A percentile compares a stretch with the other conserved stretches of the same genome.
phyloP scores from a whole-genome alignment of 2,888 invertebrate genomes.

The Epinotia demarniana region DNA sequence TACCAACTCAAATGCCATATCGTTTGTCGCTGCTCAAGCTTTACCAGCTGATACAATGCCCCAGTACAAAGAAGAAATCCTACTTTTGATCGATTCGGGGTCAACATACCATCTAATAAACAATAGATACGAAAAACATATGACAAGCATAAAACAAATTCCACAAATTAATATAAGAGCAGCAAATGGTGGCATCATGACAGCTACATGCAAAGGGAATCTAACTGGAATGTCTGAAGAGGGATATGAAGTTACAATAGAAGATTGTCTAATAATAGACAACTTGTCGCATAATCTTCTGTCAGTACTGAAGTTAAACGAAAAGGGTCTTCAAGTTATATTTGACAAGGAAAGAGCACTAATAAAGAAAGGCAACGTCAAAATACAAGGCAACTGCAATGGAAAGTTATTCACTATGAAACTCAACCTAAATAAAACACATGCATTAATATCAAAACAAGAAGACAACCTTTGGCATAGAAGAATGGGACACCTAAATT shows the following conservation, averaged over 20 bases:
- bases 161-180: neutral
- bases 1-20: neutral
- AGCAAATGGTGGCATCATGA: neutral
- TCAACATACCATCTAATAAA: neutral
- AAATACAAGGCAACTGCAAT: neutral
- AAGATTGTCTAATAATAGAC: neutral
- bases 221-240: neutral
- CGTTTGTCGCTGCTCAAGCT: neutral
- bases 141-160: neutral
- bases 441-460: neutral
- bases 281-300: neutral
- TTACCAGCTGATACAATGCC: neutral
- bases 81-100: neutral
- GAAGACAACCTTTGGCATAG: neutral
- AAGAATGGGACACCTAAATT: conserved; percentile 2
- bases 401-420: neutral
- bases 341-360: neutral
- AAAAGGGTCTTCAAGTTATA: too few species aligned
- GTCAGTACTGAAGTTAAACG: neutral
- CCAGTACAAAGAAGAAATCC: neutral
- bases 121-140: neutral
- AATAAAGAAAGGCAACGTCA: neutral
- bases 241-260: neutral
- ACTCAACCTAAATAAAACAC: conserved; percentile 28
- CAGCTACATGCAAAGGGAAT: neutral